Evolutionary conservation across 1,140 invertebrate genomes (phyloP), one percentile per base, ranked within the genome.

Genomic region (Drosophila ogumai): DNA sequence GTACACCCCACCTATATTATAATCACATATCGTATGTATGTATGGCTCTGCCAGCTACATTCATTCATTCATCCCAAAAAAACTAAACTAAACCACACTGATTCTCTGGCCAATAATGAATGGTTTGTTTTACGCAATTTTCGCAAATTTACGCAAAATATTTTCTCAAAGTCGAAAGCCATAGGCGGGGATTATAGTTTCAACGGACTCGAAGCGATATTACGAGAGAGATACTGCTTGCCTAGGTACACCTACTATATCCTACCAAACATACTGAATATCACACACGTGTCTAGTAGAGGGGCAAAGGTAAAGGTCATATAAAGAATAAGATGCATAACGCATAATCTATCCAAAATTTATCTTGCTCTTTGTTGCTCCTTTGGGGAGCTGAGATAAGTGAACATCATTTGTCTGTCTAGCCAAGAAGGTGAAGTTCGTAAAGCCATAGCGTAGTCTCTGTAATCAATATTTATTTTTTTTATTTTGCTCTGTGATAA

Each of bases 11-110:
- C 40, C 49, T 61, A 68, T 60, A 76, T 56, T 76, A 75, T 75
- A 75, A 41, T 64, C 71, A 75, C 72, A 66, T 50, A 38, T 75
- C 54, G 60, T 76, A 55, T 54, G 71, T 61, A 60, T 73, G 71
- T 61, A 73, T 73, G 71, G 71, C 50, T 34, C 71, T 57, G 60
- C 36, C 52, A 61, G 81, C 64, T 85, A 85, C 50, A 36, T 77
- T 69, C 81, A 85, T 86, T 34, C 44, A 28, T 28, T 81, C 73
- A 86, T 85, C 31, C 17, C 49, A 17, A 28, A 0, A 6, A 28
- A 28, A n/a, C n/a, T n/a, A 67, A 54, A 74, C 55, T 22, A 15
- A 38, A 41, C 13, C 41, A 77, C 81, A 77, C 76, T 60, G 44
- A 84, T 41, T 71, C 32, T 82, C 67, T 76, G 73, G 54, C 54